Base-by-base conservation (phyloP, 35 echinoderm and acorn worm genomes). In the Ptychodera flava region DNA sequence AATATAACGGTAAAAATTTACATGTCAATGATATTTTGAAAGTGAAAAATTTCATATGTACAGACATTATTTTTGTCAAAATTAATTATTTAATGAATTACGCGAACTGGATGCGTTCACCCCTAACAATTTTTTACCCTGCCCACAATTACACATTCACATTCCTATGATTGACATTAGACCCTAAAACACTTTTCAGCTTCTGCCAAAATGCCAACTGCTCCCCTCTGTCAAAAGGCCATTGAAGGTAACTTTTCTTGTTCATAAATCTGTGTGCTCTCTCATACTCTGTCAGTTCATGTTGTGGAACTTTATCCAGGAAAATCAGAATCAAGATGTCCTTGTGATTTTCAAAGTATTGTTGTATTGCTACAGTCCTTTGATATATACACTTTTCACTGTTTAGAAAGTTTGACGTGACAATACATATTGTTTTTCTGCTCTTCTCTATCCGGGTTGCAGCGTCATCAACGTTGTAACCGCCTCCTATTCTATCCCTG, bases 311-410 rank as follows among this genome's bases (percentile, higher is more conserved):
- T 31, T 97, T 86, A 16, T 90, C 88, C 80, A 97, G 76, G 36
- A 87, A 28, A 79, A 97, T 86, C 33, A 97, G 30, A 35, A 95
- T 88, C 16, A 97, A 82, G 31, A 85, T 77, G 33, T 93, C 87
- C 33, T 89, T 87, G n/a, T 88, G 80, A 33, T 88, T 82, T 16
- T 78, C 30, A 53, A 93, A 85, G 28, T 87, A 78, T 31, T 90
- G 90, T 16, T 38, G 82, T 81, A 90, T 93, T 31, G 87, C 91
- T 15, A 97, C 32, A 10, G 89, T 81, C 0, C 89, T 79, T 78
- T 97, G 91, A 32, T 82, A 90, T 45, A 37, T 92, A 80, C 94
- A 97, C 91, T 91, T 92, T 31, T 93, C 83, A 78, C 88, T 90
- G 14, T 89, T 81, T 0, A 97, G 82, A 83, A 85, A 97, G 85